A percentile compares a stretch with the other conserved stretches of the same genome.
Evolutionary conservation across 2,888 invertebrate genomes (phyloP).

Genomic region (Plemyria rubiginata): DNA sequence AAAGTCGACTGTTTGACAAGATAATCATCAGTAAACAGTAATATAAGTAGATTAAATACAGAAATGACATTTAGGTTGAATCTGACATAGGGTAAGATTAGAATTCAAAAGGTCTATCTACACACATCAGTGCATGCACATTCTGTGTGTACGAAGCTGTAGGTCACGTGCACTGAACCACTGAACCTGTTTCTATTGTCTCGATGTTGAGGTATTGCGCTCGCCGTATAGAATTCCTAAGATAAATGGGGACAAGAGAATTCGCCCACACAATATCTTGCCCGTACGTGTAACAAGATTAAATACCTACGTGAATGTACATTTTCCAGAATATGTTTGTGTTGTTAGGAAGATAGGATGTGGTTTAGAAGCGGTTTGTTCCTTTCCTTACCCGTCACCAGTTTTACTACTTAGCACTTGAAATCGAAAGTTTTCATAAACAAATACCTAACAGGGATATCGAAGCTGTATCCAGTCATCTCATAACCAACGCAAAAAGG

Average conservation of each 20-base stretch:
- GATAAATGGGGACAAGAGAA: conserved; percentile 16
- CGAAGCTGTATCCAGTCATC: not conserved
- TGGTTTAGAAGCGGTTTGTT: too few relatives aligned
- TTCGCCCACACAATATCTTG: conserved; percentile 5
- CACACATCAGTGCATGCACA: too few relatives aligned
- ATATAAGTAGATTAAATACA: too few relatives aligned
- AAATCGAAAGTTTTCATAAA: too few relatives aligned
- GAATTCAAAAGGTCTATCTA: too few relatives aligned
- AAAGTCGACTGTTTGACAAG: too few relatives aligned
- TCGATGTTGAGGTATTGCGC: conserved; percentile 12
- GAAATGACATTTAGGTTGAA: too few relatives aligned
- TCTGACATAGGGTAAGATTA: too few relatives aligned
- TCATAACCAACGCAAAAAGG: conserved; percentile 44
- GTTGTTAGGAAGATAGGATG: not conserved
- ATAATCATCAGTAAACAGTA: too few relatives aligned
- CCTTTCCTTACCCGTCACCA: too few relatives aligned
- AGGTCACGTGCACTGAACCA: not conserved
- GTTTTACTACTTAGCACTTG: too few relatives aligned
- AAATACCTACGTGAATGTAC: conserved; percentile 10
- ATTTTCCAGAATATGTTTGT: not conserved
- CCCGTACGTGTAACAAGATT: conserved; percentile 10
- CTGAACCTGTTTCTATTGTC: not conserved
- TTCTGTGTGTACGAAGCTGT: too few relatives aligned
- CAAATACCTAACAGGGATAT: not conserved
- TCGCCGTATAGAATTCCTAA: not conserved